Evolutionary conservation across 2,113 vertebrate species (phyloP).

Genomic region (Cardinalis cardinalis): DNA sequence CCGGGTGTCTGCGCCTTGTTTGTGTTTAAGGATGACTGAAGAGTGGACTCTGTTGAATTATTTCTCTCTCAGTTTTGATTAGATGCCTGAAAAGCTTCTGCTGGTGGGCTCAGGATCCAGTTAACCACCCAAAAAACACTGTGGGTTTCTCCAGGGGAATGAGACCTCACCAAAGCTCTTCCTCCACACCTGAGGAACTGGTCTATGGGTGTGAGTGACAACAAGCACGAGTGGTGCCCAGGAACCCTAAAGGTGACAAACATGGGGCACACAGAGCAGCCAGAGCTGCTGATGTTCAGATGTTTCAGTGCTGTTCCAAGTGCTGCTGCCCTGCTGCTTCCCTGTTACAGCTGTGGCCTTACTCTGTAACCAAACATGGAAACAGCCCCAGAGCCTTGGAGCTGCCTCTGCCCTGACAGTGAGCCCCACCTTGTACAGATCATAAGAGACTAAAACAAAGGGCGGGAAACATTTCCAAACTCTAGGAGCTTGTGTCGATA

Average conservation of each 20-base stretch:
- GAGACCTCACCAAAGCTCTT: neutral
- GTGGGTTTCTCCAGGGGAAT: fast-evolving
- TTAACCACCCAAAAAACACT: fast-evolving
- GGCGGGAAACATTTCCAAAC: neutral
- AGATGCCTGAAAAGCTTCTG: neutral
- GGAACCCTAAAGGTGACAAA: neutral
- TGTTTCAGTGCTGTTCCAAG: neutral
- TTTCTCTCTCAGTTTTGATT: neutral
- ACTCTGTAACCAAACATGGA: neutral
- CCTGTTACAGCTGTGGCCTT: neutral
- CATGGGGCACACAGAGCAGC: neutral
- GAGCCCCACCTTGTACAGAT: neutral
- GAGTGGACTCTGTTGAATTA: neutral
- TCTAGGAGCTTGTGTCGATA: neutral
- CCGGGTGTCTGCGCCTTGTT: neutral
- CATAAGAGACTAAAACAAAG: neutral
- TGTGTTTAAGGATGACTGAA: neutral
- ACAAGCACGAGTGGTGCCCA: neutral
- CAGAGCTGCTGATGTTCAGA: neutral
- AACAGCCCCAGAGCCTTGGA: neutral
- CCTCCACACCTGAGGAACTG: neutral
- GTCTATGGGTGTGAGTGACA: neutral
- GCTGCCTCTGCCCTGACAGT: neutral
- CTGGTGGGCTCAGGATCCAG: neutral
- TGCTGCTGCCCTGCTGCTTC: neutral